phyloP scores from a whole-genome alignment of 2,888 invertebrate species.

The Drosophila pseudotakahashii region DNA sequence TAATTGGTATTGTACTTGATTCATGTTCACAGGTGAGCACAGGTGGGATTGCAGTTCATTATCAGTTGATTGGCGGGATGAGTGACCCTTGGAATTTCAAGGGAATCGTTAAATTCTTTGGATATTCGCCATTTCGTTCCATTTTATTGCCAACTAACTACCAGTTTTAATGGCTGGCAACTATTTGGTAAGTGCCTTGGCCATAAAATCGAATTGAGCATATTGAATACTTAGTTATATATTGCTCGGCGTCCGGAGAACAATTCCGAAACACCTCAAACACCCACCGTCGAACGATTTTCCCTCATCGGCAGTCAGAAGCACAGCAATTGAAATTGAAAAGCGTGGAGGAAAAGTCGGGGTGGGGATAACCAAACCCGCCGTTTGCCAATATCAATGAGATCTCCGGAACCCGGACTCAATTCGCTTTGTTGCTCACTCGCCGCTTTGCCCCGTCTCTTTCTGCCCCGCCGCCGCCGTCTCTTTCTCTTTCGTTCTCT shows the following conservation, averaged over 20 bases:
- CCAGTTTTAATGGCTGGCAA: constrained; percentile 40
- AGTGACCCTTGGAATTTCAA: background rate
- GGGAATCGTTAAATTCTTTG: constrained; percentile 16
- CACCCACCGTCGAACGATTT: background rate
- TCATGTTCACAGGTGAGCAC: constrained; percentile 36
- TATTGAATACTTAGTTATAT: constrained; percentile 49
- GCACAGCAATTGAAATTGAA: constrained; percentile 30
- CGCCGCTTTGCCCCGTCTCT: constrained; percentile 22
- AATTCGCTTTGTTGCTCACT: constrained; percentile 51
- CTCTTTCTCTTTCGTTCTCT: constrained; percentile 10
- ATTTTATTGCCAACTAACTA: constrained; percentile 46
- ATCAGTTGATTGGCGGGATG: constrained; percentile 39
- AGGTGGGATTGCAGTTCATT: constrained; percentile 48
- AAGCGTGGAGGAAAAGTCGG: constrained; percentile 10
- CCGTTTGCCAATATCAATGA: constrained; percentile 45
- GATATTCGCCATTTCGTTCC: constrained; percentile 6
- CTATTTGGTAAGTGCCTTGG: constrained; percentile 48
- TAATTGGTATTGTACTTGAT: constrained; percentile 46
- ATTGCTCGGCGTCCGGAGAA: constrained; percentile 14
- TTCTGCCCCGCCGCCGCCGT: background rate
- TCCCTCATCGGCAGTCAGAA: constrained; percentile 6
- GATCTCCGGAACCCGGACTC: constrained; percentile 39
- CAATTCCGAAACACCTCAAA: background rate
- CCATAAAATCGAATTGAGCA: constrained; percentile 47
- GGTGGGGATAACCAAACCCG: constrained; percentile 14